Conservation (phyloP, 2,797 vertebrate genomes). For the Taenioides sp. region DNA sequence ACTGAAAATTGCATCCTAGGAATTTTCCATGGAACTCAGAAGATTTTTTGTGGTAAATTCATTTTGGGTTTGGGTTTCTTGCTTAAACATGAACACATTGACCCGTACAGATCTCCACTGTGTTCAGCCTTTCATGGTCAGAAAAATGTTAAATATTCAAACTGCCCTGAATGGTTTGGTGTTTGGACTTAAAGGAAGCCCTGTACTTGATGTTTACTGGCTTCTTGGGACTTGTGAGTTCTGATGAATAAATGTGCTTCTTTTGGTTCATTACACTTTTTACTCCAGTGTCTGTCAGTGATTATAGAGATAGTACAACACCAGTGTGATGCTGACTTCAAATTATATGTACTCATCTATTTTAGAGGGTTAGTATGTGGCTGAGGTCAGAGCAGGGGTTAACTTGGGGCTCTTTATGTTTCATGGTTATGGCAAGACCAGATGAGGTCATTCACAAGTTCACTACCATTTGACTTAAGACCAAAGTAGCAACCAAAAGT, state of each 20-base stretch:
- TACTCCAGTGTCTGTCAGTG: constrained; percentile 19
- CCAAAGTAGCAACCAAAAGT: background rate
- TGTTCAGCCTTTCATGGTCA: constrained; percentile 52
- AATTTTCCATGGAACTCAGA: constrained; percentile 62
- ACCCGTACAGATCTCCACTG: constrained; percentile 55
- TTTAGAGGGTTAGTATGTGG: constrained; percentile 64
- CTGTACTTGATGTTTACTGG: constrained; percentile 72
- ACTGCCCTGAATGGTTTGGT: constrained; percentile 68
- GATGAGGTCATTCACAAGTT: constrained; percentile 33
- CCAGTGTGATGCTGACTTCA: constrained; percentile 49
- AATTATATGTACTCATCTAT: constrained; percentile 70
- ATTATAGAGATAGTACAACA: constrained; percentile 50
- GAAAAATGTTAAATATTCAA: constrained; percentile 54
- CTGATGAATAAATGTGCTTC: constrained; percentile 51
- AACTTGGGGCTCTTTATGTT: constrained; percentile 28
- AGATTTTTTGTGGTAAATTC: constrained; percentile 37
- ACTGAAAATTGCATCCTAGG: constrained; percentile 33
- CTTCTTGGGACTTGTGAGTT: constrained; percentile 23
- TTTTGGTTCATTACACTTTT: constrained; percentile 13
- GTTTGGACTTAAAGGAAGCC: constrained; percentile 74
- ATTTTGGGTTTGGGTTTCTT: constrained; percentile 46
- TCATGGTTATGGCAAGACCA: constrained; percentile 29
- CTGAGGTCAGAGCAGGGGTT: constrained; percentile 56
- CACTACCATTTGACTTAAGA: constrained; percentile 12
- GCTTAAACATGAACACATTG: constrained; percentile 62